These are phyloP conservation scores for Sphaeramia orbicularis DNA, from an alignment of 2,797 vertebrate genomes.

Conservation along the genomic window DNA sequence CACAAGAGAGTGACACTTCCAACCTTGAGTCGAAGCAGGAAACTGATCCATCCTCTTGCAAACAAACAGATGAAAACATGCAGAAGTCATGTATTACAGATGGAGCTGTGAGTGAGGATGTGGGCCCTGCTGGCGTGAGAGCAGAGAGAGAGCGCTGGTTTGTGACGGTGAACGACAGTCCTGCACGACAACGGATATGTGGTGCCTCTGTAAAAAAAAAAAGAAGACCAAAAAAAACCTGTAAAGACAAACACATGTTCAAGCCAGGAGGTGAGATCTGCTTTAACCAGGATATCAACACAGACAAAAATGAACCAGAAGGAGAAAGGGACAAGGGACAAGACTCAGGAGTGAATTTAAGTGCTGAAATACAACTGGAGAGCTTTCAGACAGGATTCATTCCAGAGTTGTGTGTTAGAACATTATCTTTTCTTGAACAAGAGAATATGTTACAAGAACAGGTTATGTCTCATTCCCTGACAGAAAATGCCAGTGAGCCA, in stretches of 20 bases:
- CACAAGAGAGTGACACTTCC: constrained; percentile 23
- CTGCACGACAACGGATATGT: constrained; percentile 16
- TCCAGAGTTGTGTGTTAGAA: constrained; percentile 22
- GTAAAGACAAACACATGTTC: constrained; percentile 19
- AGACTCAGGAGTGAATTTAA: constrained; percentile 7
- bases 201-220: constrained; percentile 72
- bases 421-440: constrained; percentile 12
- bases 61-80: constrained; percentile 15
- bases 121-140: constrained; percentile 7
- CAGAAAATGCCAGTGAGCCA: not conserved
- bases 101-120: constrained; percentile 15
- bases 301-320: constrained; percentile 15
- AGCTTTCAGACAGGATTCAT: not conserved
- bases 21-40: constrained; percentile 29
- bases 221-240: constrained; percentile 70
- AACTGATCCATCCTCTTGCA: constrained; percentile 25
- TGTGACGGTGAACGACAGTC: constrained; percentile 79
- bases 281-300: constrained; percentile 16
- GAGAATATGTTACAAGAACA: constrained; percentile 4
- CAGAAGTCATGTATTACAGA: constrained; percentile 29
- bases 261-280: not conserved
- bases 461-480: not conserved
- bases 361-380: constrained; percentile 2
- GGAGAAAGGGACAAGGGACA: constrained; percentile 7
- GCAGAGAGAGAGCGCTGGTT: constrained; percentile 86